Evolutionary conservation across 2,888 invertebrate species (phyloP).

Genomic region (Chelonus formosanus): DNA sequence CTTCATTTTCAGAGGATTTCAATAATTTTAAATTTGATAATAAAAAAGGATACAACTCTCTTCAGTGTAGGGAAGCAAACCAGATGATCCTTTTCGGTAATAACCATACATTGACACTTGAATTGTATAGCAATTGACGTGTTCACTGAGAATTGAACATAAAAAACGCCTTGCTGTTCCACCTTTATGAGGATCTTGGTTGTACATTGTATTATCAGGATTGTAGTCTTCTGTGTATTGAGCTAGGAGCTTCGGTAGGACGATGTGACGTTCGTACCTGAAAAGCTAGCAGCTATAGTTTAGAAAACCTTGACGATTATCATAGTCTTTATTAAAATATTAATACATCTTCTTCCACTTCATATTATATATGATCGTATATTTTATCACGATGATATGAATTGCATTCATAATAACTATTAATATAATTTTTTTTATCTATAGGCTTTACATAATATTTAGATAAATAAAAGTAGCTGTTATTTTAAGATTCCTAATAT

Average conservation of each 20-base stretch:
- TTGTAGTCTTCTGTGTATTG: constrained; percentile 90
- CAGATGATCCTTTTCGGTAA: constrained; percentile 74
- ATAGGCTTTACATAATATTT: too few species aligned
- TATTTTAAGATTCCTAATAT: too few species aligned
- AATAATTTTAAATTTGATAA: constrained; percentile 53
- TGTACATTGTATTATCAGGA: constrained; percentile 87
- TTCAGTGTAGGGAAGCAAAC: constrained; percentile 87
- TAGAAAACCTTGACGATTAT: constrained; percentile 32
- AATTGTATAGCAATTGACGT: constrained; percentile 87
- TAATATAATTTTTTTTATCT: too few species aligned
- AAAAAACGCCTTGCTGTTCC: constrained; percentile 89
- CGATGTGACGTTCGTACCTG: constrained; percentile 92
- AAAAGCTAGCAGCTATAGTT: constrained; percentile 59
- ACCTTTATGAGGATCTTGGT: constrained; percentile 84
- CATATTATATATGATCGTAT: neutral
- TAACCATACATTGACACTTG: constrained; percentile 94
- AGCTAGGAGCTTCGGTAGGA: constrained; percentile 91
- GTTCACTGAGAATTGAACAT: constrained; percentile 78
- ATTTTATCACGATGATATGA: too few species aligned
- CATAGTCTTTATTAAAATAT: neutral
- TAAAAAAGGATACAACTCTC: constrained; percentile 90
- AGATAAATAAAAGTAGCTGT: too few species aligned
- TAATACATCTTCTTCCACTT: too few species aligned
- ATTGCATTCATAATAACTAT: too few species aligned
- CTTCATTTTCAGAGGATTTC: neutral